phyloP scores from a whole-genome alignment of 2,888 invertebrate species.

The Lasioglossum leucozonium region DNA sequence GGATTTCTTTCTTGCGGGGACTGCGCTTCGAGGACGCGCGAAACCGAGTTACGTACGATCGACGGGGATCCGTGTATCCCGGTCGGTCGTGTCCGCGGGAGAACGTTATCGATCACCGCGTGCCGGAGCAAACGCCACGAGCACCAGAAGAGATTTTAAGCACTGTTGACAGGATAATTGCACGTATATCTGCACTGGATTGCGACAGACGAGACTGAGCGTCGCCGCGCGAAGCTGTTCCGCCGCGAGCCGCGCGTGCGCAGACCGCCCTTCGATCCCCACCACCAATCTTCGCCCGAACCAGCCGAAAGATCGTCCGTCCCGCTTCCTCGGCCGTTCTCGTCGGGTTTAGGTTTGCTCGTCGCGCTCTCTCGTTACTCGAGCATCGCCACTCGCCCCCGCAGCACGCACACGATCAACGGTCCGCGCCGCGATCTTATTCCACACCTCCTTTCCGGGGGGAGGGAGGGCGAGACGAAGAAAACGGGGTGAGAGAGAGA shows the following conservation, averaged over 20 bases:
- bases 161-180: constrained; percentile 80
- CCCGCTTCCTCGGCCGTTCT: constrained; percentile 14
- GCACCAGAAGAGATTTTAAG: constrained; percentile 70
- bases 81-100: not conserved
- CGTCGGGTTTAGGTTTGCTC: not conserved
- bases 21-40: not conserved
- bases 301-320: constrained; percentile 38
- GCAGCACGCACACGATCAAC: constrained; percentile 60
- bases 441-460: constrained; percentile 70
- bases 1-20: constrained; percentile 10
- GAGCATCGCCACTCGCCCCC: constrained; percentile 44
- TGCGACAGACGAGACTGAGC: constrained; percentile 82
- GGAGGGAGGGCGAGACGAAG: constrained; percentile 27
- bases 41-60: constrained; percentile 31
- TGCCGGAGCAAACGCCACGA: constrained; percentile 26
- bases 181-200: constrained; percentile 81
- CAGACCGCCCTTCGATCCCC: constrained; percentile 69
- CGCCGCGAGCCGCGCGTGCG: constrained; percentile 76
- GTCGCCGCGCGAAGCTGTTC: constrained; percentile 79
- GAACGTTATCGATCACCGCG: constrained; percentile 53
- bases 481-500: not conserved
- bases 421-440: constrained; percentile 66
- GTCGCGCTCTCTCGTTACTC: constrained; percentile 34
- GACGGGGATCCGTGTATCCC: constrained; percentile 18
- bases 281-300: constrained; percentile 48